Conservation (phyloP, 1,140 invertebrate genomes). For the Pogonomyrmex barbatus region DNA sequence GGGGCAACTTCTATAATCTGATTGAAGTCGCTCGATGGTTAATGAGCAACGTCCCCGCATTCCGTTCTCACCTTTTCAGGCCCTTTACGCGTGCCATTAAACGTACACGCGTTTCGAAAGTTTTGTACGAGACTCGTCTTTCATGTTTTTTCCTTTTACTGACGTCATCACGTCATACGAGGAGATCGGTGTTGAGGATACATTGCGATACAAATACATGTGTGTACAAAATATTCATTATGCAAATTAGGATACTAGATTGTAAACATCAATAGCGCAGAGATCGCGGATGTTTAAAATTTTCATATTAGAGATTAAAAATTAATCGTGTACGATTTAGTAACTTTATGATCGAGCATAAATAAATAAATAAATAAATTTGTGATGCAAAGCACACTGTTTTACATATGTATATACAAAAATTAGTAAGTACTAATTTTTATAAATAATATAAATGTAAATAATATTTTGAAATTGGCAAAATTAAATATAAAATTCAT, state of each 20-base stretch:
- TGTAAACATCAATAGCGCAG: slow-evolving; percentile 37
- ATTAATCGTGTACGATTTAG: slow-evolving; percentile 1
- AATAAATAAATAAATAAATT: slow-evolving; percentile 24
- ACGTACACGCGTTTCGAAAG: slow-evolving; percentile 61
- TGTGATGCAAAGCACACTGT: background rate
- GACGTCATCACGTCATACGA: slow-evolving; percentile 11
- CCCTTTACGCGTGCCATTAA: slow-evolving; percentile 71
- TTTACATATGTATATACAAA: background rate
- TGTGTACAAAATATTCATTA: slow-evolving; percentile 65
- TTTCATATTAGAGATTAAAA: slow-evolving; percentile 23
- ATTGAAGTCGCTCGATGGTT: slow-evolving; percentile 78
- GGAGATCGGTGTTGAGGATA: slow-evolving; percentile 34
- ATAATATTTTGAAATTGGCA: background rate
- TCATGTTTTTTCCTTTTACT: slow-evolving; percentile 40
- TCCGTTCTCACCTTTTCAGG: slow-evolving; percentile 74
- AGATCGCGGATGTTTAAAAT: slow-evolving; percentile 16
- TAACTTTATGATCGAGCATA: background rate
- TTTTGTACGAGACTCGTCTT: slow-evolving; percentile 48
- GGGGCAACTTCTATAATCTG: slow-evolving; percentile 74
- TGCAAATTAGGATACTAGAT: slow-evolving; percentile 56
- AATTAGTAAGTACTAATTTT: background rate
- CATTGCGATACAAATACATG: slow-evolving; percentile 34
- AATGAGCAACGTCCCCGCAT: slow-evolving; percentile 79
- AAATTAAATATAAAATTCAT: slow-evolving; percentile 17
- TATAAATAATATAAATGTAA: background rate